Base-by-base conservation (phyloP, 2,113 vertebrate genomes). In the Gallinago undulata region DNA sequence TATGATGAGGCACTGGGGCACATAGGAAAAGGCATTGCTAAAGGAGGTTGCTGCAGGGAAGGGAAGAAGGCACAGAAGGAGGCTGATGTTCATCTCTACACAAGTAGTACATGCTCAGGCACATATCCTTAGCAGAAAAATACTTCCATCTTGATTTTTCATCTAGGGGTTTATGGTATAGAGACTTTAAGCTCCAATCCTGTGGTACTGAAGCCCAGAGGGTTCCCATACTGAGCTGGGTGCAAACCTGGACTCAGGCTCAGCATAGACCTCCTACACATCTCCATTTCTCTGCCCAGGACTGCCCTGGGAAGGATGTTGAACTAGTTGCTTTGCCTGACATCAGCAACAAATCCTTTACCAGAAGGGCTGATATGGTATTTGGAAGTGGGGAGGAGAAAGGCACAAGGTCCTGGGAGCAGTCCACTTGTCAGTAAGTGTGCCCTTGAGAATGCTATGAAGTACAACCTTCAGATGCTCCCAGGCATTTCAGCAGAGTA, bases 21-120 rank as follows among this genome's bases (percentile, higher is more conserved):
- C 0, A 0, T 18, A 31, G 68, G 30, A 78, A 37, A 66, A 59
- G 9, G 9, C 60, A n/a, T 18, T 76, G n/a, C 8, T 53, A 13
- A 33, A 68, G 24, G 19, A 85, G 5, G 1, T 47, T 79, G 39
- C 2, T 28, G 11, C 13, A 47, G 33, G 23, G 33, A 27, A 21
- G 3, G 19, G 9, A 68, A 31, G 67, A 68, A 75, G 19, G 10
- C 11, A 27, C 1, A 75, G 51, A 79, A 90, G 35, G 13, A 37
- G 15, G 9, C 7, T 79, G 25, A 59, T 63, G 18, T 18, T 74
- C 25, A 12, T 45, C 47, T 81, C 22, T n/a, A 57, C 18, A 14
- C 11, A 59, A 50, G 7, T 37, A 17, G 10, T 63, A 23, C 6
- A 4, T 19, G 5, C 6, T 87, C 21, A 35, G 19, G 8, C 5